Percentiles rank a stretch among this genome's conserved stretches.
Conservation (phyloP, 2,888 invertebrate genomes). For the Drosophila mercatorum region DNA sequence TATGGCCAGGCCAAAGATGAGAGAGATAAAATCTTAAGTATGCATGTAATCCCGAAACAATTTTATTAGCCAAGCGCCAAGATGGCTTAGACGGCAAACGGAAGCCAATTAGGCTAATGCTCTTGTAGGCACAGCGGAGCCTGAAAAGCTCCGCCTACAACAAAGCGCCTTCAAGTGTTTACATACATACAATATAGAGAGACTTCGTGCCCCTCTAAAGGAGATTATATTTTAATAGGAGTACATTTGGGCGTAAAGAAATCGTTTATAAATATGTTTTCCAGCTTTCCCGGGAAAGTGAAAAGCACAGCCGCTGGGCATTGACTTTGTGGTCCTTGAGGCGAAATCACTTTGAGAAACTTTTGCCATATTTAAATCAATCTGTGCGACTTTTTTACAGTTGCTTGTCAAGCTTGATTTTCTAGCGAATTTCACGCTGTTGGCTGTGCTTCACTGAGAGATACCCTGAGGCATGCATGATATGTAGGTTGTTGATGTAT, state of each 20-base stretch:
- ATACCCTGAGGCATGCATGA: not conserved
- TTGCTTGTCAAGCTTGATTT: not conserved
- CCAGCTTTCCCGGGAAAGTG: not conserved
- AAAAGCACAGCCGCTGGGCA: constrained; percentile 10
- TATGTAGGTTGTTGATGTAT: too few relatives aligned
- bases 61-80: constrained; percentile 57
- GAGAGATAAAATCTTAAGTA: constrained; percentile 62
- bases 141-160: not conserved
- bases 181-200: constrained; percentile 8
- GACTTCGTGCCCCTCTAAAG: constrained; percentile 15
- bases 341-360: constrained; percentile 25
- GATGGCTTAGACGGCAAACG: constrained; percentile 3
- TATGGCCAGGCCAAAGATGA: constrained; percentile 43
- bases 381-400: constrained; percentile 1
- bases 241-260: constrained; percentile 37
- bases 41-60: constrained; percentile 67
- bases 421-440: not conserved
- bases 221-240: constrained; percentile 57
- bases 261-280: constrained; percentile 40
- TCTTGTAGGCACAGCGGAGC: constrained; percentile 18
- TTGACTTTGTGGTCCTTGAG: constrained; percentile 19
- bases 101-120: constrained; percentile 73
- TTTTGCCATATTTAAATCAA: constrained; percentile 45
- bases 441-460: not conserved
- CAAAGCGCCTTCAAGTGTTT: constrained; percentile 22